Base-by-base conservation (phyloP, 2,113 vertebrate genomes). In the Brachyistius frenatus region DNA sequence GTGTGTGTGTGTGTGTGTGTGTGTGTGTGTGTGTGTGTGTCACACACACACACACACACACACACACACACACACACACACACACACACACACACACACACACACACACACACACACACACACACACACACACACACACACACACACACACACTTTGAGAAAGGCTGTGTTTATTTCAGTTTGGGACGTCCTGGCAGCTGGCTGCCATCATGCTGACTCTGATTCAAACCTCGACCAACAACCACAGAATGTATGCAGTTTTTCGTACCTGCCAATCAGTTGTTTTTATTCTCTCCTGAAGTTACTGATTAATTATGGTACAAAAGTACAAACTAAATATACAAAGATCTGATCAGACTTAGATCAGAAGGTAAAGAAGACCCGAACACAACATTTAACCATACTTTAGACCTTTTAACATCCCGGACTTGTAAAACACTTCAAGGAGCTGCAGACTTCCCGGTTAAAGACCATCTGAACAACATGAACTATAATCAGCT, bases 401-500 rank as follows among this genome's bases (percentile, higher is more conserved):
- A 2, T 5, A 5, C 9, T 23, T 8, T 44, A 15, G 30, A 58
- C 23, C 31, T 30, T 56, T 39, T 41, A 31, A 60, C 33, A 14
- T 60, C 7, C 31, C 44, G 23, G 35, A 46, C 31, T 52, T 31
- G 31, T 32, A 56, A 33, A 78, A 15, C 14, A 10, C 7, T 65
- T 41, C 16, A 50, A n/a, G 44, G 44, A 41, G 52, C 10, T 0
- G 30, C 30, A 37, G 36, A 54, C 30, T 61, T 47, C 30, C 30
- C 35, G 46, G 41, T 76, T 32, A 3, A 9, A 15, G 5, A 5
- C 6, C 49, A 50, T 50, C 49, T 50, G 14, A 50, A 50, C 49
- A n/a, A 13, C 46, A 54, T 78, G 50, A 78, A 41, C 14, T 52
- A 30, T 63, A 78, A 66, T 58, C 35, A 53, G 44, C 33, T 35